phyloP scores from a whole-genome alignment of 2,888 invertebrate species.

The Morpho deidamia region DNA sequence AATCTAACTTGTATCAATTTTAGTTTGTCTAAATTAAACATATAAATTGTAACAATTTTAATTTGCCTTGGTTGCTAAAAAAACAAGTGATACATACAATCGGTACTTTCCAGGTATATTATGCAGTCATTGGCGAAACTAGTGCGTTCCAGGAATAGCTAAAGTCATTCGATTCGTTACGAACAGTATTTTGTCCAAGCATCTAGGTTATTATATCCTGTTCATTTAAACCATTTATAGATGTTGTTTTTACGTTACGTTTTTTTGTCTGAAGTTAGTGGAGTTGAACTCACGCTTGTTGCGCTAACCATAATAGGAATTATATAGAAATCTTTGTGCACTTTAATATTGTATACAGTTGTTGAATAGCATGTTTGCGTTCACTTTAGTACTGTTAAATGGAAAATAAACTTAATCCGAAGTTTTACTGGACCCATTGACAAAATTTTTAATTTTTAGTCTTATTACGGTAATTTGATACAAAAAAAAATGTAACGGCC shows the following conservation, averaged over 20 bases:
- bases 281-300: slow-evolving; percentile 2
- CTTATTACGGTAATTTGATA: too few relatives aligned
- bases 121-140: slow-evolving; percentile 13
- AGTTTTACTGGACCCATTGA: too few relatives aligned
- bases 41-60: slow-evolving; percentile 1
- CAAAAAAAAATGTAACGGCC: too few relatives aligned
- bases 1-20: too few relatives aligned
- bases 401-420: too few relatives aligned
- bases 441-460: too few relatives aligned
- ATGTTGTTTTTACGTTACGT: slow-evolving; percentile 7
- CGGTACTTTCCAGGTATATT: slow-evolving; percentile 11
- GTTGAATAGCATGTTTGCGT: too few relatives aligned
- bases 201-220: slow-evolving; percentile 26
- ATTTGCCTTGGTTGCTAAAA: slow-evolving; percentile 2
- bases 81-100: not conserved
- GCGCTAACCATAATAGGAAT: not conserved
- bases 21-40: not conserved
- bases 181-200: slow-evolving; percentile 14
- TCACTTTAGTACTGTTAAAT: too few relatives aligned
- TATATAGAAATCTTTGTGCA: too few relatives aligned
- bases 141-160: slow-evolving; percentile 16
- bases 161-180: slow-evolving; percentile 14
- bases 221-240: slow-evolving; percentile 17
- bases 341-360: too few relatives aligned
- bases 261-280: slow-evolving; percentile 6